Conservation (phyloP, 2,888 invertebrate genomes). For the Frankliniella fusca region DNA sequence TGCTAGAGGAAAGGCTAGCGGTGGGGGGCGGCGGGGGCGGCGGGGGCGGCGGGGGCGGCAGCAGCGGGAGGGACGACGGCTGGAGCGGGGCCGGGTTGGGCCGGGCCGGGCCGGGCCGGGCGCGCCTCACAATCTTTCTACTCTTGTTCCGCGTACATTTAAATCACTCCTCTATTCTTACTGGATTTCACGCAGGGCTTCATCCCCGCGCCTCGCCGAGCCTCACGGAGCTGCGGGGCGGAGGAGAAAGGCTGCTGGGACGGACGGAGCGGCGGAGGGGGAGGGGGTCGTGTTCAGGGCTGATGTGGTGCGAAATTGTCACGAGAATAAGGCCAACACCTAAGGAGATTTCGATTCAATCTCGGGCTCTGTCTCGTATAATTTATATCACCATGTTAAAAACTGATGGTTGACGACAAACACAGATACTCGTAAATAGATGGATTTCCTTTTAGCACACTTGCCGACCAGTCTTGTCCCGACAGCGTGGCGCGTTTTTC, state of each 20-base stretch:
- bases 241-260: background rate
- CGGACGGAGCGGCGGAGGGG: background rate
- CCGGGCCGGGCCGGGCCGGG: background rate
- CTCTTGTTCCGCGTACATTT: conserved; percentile 22
- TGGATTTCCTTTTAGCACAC: too few relatives aligned
- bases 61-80: background rate
- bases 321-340: too few relatives aligned
- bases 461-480: too few relatives aligned
- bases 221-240: background rate
- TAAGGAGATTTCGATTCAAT: too few relatives aligned
- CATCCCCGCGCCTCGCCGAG: background rate
- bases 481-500: too few relatives aligned
- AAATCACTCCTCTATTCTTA: conserved; percentile 20
- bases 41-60: background rate
- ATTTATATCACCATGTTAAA: too few relatives aligned
- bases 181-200: conserved; percentile 12
- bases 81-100: background rate
- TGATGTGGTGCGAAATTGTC: too few relatives aligned
- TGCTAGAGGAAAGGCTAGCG: background rate
- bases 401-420: too few relatives aligned
- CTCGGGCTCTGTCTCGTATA: too few relatives aligned
- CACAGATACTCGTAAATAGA: too few relatives aligned
- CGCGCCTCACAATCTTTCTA: conserved; percentile 14
- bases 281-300: background rate
- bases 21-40: background rate